These are phyloP conservation scores for Tridacna gigas DNA, from an alignment of 2,888 invertebrate species.

Conservation along the genomic window DNA sequence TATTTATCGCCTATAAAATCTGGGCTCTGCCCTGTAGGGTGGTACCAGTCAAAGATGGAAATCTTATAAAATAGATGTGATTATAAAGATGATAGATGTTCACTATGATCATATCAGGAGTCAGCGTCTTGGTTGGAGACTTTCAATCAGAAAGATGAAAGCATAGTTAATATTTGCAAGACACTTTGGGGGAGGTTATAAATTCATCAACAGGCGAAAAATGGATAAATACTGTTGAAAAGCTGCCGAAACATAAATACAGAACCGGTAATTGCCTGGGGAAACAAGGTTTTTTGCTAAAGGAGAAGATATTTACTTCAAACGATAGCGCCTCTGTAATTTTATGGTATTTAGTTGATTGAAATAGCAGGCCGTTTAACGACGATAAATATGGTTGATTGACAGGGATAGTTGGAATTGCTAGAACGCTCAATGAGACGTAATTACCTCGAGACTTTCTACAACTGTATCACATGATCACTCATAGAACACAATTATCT, in stretches of 20 bases:
- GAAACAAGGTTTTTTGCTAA: constrained; percentile 58
- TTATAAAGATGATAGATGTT: constrained; percentile 55
- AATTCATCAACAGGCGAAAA: constrained; percentile 62
- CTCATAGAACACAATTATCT: constrained; percentile 54
- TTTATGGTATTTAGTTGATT: constrained; percentile 67
- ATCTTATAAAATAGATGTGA: constrained; percentile 56
- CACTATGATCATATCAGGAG: constrained; percentile 43
- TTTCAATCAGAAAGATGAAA: constrained; percentile 56
- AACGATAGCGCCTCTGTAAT: constrained; percentile 59
- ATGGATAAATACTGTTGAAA: constrained; percentile 64
- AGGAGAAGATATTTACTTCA: constrained; percentile 64
- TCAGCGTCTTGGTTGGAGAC: constrained; percentile 49
- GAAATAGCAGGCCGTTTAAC: constrained; percentile 56
- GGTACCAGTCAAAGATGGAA: constrained; percentile 32
- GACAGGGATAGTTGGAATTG: constrained; percentile 62
- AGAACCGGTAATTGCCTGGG: constrained; percentile 45
- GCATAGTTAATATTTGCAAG: constrained; percentile 59
- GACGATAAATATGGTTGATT: constrained; percentile 62
- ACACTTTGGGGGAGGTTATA: constrained; percentile 57
- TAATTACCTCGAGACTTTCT: constrained; percentile 52
- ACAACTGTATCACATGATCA: constrained; percentile 61
- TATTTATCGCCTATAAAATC: neutral
- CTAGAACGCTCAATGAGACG: constrained; percentile 55
- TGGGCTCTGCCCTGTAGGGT: neutral
- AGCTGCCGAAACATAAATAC: constrained; percentile 63